A percentile compares a stretch with the other conserved stretches of the same genome.
Evolutionary conservation across 2,797 vertebrate species (phyloP).

Genomic region (Ptychobarbus kaznakovi): DNA sequence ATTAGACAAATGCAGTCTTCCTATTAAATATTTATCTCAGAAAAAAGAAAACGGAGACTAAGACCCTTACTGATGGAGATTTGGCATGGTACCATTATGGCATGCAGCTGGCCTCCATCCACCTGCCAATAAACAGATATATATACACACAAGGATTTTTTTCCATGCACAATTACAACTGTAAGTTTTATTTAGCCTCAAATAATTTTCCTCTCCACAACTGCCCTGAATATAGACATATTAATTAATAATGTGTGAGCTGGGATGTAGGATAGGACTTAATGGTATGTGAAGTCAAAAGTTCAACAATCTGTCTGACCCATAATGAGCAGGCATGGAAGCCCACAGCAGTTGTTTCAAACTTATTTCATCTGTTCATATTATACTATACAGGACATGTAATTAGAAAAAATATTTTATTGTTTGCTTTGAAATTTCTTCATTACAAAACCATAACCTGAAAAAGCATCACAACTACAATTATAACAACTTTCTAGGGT

Average conservation of each 20-base stretch:
- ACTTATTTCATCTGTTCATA: neutral
- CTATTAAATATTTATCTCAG: neutral
- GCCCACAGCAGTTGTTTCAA: neutral
- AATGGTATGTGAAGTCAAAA: conserved; percentile 26
- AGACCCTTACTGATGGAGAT: neutral
- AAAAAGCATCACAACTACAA: conserved; percentile 16
- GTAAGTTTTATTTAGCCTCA: conserved; percentile 77
- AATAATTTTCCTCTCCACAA: conserved; percentile 73
- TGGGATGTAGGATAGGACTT: conserved; percentile 7
- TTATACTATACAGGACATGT: neutral
- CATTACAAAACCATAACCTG: conserved; percentile 49
- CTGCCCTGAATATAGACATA: conserved; percentile 66
- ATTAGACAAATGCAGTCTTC: neutral
- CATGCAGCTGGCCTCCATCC: conserved; percentile 58
- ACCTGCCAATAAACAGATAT: conserved; percentile 69
- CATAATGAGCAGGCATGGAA: neutral
- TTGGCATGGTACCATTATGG: conserved; percentile 53
- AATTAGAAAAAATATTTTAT: conserved; percentile 44
- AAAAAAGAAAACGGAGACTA: neutral
- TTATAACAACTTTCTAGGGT: neutral
- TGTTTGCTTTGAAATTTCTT: conserved; percentile 27
- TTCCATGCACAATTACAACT: conserved; percentile 74
- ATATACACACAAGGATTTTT: conserved; percentile 68
- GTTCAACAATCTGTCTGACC: neutral
- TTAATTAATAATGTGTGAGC: conserved; percentile 60